Percentiles rank a stretch among this genome's conserved stretches.
phyloP scores from a whole-genome alignment of 2,797 vertebrate genomes.

The Otolemur crassicaudatus region DNA sequence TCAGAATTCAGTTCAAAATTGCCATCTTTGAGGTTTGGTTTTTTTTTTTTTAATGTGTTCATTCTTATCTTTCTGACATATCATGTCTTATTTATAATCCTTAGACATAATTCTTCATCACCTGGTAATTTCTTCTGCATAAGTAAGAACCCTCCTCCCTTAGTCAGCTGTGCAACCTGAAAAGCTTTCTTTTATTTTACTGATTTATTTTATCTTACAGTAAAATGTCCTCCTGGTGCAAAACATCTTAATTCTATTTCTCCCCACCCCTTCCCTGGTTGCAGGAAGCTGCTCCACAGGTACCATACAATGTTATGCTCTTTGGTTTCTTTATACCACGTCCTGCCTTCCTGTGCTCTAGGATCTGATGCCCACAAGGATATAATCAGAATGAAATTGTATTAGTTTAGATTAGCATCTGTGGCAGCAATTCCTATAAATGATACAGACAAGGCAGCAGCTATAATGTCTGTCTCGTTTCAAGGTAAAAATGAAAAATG shows the following conservation, averaged over 20 bases:
- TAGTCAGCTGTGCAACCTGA: not conserved
- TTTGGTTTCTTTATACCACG: slow-evolving; percentile 42
- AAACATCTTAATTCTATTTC: not conserved
- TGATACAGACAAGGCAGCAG: slow-evolving; percentile 60
- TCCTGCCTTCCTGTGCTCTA: slow-evolving; percentile 23
- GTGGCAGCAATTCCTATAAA: slow-evolving; percentile 4
- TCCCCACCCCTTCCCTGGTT: not conserved
- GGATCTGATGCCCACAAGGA: slow-evolving; percentile 59
- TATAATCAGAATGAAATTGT: slow-evolving; percentile 72
- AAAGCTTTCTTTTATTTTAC: slow-evolving; percentile 25
- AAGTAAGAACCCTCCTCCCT: not conserved
- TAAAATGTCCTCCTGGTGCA: slow-evolving; percentile 17
- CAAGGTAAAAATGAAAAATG: slow-evolving; percentile 71
- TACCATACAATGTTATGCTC: not conserved
- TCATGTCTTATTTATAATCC: not conserved
- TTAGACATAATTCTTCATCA: not conserved
- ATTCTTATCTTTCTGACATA: not conserved
- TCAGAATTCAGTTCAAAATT: slow-evolving; percentile 49
- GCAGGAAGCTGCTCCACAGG: slow-evolving; percentile 19
- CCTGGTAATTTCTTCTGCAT: not conserved
- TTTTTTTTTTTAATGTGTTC: not conserved
- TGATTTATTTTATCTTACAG: slow-evolving; percentile 41
- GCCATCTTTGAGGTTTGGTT: not conserved
- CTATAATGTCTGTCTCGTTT: slow-evolving; percentile 61
- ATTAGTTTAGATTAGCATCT: slow-evolving; percentile 76